Percentiles rank a stretch among this genome's conserved stretches.
phyloP scores from a whole-genome alignment of 2,797 vertebrate species.

The Macrochelys suwanniensis region DNA sequence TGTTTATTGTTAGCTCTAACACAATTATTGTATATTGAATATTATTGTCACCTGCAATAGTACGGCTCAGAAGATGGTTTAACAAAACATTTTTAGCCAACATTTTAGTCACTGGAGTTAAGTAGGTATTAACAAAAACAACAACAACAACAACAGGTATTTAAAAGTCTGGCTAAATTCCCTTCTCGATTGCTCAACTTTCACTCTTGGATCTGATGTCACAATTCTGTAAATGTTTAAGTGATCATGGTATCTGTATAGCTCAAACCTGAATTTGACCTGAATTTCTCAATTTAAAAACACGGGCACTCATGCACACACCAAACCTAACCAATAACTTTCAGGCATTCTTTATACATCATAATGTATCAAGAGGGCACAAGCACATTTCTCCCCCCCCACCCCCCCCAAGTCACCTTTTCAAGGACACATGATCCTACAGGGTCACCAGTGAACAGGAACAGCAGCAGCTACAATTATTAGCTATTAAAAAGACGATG shows the following conservation, averaged over 20 bases:
- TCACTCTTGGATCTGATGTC: not conserved
- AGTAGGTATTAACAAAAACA: not conserved
- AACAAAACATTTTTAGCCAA: constrained; percentile 5
- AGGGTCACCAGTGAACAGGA: not conserved
- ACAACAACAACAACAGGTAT: not conserved
- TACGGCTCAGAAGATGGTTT: not conserved
- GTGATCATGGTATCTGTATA: not conserved
- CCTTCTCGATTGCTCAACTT: not conserved
- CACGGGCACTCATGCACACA: not conserved
- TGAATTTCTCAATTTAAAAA: constrained; percentile 12
- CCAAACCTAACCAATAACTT: not conserved
- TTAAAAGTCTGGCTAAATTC: not conserved
- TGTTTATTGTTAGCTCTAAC: not conserved
- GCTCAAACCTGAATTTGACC: not conserved
- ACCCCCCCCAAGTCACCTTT: not conserved
- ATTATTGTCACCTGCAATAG: not conserved
- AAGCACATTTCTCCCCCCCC: not conserved
- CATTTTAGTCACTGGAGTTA: not conserved
- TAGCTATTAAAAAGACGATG: not conserved
- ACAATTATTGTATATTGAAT: not conserved
- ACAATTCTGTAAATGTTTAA: not conserved
- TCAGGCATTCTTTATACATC: not conserved
- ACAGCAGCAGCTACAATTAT: not conserved
- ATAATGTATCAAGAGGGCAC: not conserved
- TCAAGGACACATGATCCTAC: accelerated